A percentile compares a stretch with the other conserved stretches of the same genome.
Evolutionary conservation across 2,797 vertebrate genomes (phyloP).

Genomic region (Chloroceryle amazona): DNA sequence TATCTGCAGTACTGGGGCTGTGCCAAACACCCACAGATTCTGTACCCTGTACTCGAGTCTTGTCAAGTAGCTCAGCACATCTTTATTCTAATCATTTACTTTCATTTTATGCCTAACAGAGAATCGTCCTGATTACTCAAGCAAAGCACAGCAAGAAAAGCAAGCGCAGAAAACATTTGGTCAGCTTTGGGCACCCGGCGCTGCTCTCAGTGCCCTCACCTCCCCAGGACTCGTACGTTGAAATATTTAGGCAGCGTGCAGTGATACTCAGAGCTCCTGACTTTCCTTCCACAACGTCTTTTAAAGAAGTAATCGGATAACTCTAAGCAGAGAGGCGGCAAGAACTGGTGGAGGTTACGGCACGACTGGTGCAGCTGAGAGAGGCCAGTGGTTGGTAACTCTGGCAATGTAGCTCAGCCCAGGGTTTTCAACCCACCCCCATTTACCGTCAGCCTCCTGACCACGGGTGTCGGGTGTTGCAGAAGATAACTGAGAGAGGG

Average conservation of each 20-base stretch:
- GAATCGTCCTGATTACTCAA: conserved; percentile 57
- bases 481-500: neutral
- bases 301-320: neutral
- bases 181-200: neutral
- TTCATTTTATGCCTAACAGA: conserved; percentile 47
- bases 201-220: neutral
- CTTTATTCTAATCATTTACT: conserved; percentile 65
- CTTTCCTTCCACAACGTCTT: neutral
- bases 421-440: accelerated
- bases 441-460: accelerated
- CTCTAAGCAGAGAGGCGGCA: neutral
- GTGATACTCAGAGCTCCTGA: neutral
- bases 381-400: neutral
- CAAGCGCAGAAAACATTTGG: neutral
- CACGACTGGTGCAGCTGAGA: neutral
- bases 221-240: accelerated
- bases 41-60: conserved; percentile 54
- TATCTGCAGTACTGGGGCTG: conserved; percentile 69
- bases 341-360: neutral
- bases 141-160: conserved; percentile 30
- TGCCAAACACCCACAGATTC: conserved; percentile 73
- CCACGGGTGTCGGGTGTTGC: accelerated
- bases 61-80: conserved; percentile 68
- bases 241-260: neutral
- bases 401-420: neutral